These are phyloP conservation scores for Esperia sulphurella DNA, from an alignment of 2,888 invertebrate species.

Conservation along the genomic window DNA sequence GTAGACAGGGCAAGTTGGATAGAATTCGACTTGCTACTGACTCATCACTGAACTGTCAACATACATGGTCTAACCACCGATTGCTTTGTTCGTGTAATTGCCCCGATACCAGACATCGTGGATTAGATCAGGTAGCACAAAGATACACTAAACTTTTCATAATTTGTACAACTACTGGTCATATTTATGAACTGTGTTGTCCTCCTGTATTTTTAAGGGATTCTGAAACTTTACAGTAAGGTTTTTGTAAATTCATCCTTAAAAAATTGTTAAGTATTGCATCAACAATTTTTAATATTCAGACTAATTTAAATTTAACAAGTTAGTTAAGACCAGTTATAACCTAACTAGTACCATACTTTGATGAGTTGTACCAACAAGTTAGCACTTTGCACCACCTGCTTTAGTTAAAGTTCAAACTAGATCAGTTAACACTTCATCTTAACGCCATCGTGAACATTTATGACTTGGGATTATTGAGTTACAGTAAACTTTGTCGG, in stretches of 20 bases:
- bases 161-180: too few relatives aligned
- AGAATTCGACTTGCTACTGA: not conserved
- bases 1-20: not conserved
- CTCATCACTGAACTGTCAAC: not conserved
- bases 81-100: too few relatives aligned
- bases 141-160: too few relatives aligned
- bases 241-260: too few relatives aligned
- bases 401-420: slow-evolving; percentile 53
- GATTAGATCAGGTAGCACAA: too few relatives aligned
- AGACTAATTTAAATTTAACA: slow-evolving; percentile 23
- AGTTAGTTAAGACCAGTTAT: slow-evolving; percentile 28
- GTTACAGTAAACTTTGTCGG: slow-evolving; percentile 34
- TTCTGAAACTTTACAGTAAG: too few relatives aligned
- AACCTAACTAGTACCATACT: slow-evolving; percentile 31
- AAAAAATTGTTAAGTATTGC: not conserved
- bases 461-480: slow-evolving; percentile 47
- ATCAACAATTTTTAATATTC: not conserved
- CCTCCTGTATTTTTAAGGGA: too few relatives aligned
- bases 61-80: not conserved
- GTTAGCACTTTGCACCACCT: slow-evolving; percentile 41
- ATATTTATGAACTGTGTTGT: too few relatives aligned
- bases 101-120: too few relatives aligned
- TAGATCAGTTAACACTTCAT: slow-evolving; percentile 62
- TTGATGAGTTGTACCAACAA: slow-evolving; percentile 51
- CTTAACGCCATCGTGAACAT: slow-evolving; percentile 48